Evolutionary conservation across 1,140 invertebrate genomes (phyloP).

Genomic region (Panagrolaimus sp.): DNA sequence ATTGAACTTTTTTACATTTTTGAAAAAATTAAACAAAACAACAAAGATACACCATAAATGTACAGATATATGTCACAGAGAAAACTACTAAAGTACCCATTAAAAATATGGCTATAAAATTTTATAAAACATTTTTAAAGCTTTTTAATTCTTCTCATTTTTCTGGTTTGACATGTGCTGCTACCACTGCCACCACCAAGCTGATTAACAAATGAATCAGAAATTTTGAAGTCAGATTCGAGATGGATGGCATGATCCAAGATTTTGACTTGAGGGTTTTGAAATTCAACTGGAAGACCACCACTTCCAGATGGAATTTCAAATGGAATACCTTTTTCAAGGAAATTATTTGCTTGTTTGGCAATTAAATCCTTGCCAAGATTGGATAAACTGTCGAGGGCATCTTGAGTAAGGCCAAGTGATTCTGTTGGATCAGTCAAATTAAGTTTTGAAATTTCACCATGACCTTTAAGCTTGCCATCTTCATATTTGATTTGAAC

Average conservation of each 20-base stretch:
- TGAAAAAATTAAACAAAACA: too few relatives aligned
- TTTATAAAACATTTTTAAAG: too few relatives aligned
- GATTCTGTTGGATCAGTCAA: constrained; percentile 39
- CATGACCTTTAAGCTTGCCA: constrained; percentile 22
- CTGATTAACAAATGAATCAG: constrained; percentile 19
- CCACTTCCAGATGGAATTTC: constrained; percentile 38
- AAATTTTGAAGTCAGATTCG: constrained; percentile 48
- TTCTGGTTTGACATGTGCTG: not conserved
- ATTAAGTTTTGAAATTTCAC: constrained; percentile 48
- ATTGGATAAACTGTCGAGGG: constrained; percentile 53
- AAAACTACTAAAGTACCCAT: too few relatives aligned
- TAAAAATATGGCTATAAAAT: too few relatives aligned
- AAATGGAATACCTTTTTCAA: constrained; percentile 45
- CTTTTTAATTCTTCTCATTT: too few relatives aligned
- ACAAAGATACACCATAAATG: too few relatives aligned
- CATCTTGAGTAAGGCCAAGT: constrained; percentile 54
- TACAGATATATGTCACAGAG: too few relatives aligned
- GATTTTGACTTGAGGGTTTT: constrained; percentile 45
- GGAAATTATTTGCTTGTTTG: constrained; percentile 42
- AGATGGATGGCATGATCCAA: constrained; percentile 52
- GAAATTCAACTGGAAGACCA: constrained; percentile 47
- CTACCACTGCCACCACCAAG: constrained; percentile 22
- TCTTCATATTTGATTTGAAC: not conserved
- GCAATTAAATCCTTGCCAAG: constrained; percentile 53
- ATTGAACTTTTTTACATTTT: too few relatives aligned